Evolutionary conservation across 2,888 invertebrate genomes (phyloP).

Genomic region (Eupithecia subfuscata): DNA sequence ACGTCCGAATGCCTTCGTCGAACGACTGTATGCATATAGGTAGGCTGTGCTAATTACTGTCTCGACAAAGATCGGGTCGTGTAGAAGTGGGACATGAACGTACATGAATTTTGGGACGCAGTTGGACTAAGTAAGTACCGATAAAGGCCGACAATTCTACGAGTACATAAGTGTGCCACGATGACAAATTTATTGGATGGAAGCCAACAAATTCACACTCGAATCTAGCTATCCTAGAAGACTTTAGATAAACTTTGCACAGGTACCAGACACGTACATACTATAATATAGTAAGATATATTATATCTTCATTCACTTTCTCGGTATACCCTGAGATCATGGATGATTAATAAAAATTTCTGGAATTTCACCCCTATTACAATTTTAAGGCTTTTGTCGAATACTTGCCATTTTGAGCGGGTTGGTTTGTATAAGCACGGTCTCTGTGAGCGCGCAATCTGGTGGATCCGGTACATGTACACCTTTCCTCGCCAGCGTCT

Average conservation of each 20-base stretch:
- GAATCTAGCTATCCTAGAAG: background rate
- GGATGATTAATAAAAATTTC: background rate
- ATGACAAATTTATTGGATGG: background rate
- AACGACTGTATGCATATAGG: too few relatives aligned
- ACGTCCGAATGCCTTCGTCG: too few relatives aligned
- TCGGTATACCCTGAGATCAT: background rate
- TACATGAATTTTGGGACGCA: background rate
- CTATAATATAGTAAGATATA: too few relatives aligned
- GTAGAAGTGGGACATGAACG: background rate
- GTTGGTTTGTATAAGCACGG: conserved; percentile 97
- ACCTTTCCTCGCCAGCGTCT: conserved; percentile 96
- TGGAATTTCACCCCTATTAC: background rate
- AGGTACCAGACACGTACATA: background rate
- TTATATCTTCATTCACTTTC: background rate
- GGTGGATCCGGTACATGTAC: conserved; percentile 92
- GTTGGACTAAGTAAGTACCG: background rate
- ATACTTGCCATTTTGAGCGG: conserved; percentile 93
- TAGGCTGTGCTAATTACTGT: background rate
- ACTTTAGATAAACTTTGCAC: background rate
- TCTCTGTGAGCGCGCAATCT: conserved; percentile 96
- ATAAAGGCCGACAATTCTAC: background rate
- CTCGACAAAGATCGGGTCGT: background rate
- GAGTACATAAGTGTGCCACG: background rate
- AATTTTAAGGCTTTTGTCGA: background rate
- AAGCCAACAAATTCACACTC: background rate